A percentile compares a stretch with the other conserved stretches of the same genome.
phyloP scores from a whole-genome alignment of 2,113 vertebrate genomes.

The Rhinopomastus cyanomelas region DNA sequence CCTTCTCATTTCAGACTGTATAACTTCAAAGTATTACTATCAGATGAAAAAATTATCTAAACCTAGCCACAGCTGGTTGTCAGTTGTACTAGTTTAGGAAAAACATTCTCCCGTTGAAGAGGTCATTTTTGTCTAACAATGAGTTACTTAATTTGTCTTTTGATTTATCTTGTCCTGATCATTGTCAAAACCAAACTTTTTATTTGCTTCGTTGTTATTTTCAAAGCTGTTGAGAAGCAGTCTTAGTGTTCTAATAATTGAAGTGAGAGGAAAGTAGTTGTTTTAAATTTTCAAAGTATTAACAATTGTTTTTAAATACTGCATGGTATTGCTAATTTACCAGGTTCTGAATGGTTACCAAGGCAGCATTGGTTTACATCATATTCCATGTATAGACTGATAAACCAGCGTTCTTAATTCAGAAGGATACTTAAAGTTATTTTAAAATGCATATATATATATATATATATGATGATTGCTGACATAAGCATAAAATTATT shows the following conservation, averaged over 20 bases:
- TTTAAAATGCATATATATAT: background rate
- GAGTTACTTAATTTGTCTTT: background rate
- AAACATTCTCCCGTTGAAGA: background rate
- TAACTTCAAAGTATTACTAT: background rate
- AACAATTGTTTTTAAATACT: background rate
- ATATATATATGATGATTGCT: background rate
- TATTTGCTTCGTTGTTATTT: background rate
- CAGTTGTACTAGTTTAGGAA: background rate
- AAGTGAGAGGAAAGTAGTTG: rapidly evolving
- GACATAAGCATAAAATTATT: constrained; percentile 40
- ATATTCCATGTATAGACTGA: background rate
- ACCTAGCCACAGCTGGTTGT: background rate
- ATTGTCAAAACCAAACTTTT: background rate
- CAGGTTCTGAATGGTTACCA: background rate
- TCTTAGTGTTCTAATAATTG: background rate
- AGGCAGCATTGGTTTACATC: background rate
- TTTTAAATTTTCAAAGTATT: background rate
- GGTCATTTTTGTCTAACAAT: background rate
- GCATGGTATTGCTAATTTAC: background rate
- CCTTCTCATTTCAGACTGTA: background rate
- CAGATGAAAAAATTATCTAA: background rate
- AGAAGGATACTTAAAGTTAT: background rate
- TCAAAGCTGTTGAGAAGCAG: background rate
- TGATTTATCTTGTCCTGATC: background rate
- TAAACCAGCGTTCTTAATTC: background rate